These are phyloP conservation scores for Drosophila lacertosa DNA, from an alignment of 1,140 invertebrate species.

Conservation along the genomic window DNA sequence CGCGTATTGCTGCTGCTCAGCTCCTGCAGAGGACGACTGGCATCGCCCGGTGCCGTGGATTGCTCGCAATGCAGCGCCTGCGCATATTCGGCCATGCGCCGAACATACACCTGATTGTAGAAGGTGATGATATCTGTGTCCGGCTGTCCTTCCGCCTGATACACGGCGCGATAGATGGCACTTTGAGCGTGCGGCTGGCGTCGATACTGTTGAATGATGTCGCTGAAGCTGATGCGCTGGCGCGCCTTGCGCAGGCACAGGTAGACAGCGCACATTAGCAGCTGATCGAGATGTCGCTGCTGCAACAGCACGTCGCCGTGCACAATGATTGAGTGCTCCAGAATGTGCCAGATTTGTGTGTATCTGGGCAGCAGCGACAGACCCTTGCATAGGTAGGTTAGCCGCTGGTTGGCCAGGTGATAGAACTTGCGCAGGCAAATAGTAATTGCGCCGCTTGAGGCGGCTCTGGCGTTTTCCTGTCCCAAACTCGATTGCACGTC, in stretches of 20 bases:
- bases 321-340: constrained; percentile 94
- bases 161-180: constrained; percentile 94
- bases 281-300: constrained; percentile 97
- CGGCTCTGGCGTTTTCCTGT: constrained; percentile 69
- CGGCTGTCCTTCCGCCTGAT: constrained; percentile 84
- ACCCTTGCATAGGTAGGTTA: constrained; percentile 93
- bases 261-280: constrained; percentile 98
- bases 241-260: constrained; percentile 93
- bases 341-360: constrained; percentile 96
- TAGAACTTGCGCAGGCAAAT: constrained; percentile 90
- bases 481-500: constrained; percentile 84
- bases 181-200: constrained; percentile 94
- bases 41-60: background rate
- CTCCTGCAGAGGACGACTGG: background rate
- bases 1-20: constrained; percentile 6
- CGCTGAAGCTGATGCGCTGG: constrained; percentile 88
- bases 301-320: constrained; percentile 87
- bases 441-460: background rate
- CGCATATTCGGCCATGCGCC: constrained; percentile 40
- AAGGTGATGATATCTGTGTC: constrained; percentile 53
- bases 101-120: constrained; percentile 57
- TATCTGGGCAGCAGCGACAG: constrained; percentile 90
- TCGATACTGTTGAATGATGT: constrained; percentile 96
- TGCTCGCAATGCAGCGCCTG: constrained; percentile 15
- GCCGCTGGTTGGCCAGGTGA: constrained; percentile 92